Evolutionary conservation across 2,113 vertebrate species (phyloP).

Genomic region (Tetrax tetrax): DNA sequence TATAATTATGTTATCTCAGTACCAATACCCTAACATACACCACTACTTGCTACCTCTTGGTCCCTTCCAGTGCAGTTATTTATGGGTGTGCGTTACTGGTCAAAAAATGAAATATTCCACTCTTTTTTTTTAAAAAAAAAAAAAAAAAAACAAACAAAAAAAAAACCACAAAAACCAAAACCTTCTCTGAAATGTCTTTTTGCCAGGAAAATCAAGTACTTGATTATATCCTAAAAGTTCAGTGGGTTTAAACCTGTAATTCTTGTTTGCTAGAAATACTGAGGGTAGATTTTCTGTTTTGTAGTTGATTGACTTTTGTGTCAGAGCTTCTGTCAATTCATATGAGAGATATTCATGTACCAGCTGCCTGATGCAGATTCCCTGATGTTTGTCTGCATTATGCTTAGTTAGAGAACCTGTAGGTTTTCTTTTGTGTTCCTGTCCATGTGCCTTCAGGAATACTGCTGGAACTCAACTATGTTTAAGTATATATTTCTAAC

Average conservation of each 20-base stretch:
- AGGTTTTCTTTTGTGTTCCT: not conserved
- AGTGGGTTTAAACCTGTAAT: not conserved
- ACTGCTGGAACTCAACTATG: not conserved
- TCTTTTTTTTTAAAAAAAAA: too few species aligned
- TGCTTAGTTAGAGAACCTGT: not conserved
- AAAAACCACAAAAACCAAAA: not conserved
- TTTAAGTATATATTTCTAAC: not conserved
- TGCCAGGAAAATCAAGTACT: not conserved
- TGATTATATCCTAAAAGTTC: not conserved
- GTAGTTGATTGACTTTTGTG: not conserved
- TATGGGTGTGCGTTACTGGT: not conserved
- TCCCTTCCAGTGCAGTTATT: not conserved
- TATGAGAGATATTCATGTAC: not conserved
- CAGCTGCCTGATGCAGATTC: not conserved
- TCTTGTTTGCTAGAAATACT: not conserved
- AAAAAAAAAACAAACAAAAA: not conserved
- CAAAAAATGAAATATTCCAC: not conserved
- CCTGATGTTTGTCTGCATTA: not conserved
- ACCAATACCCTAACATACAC: not conserved
- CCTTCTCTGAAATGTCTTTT: not conserved
- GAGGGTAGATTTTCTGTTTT: not conserved
- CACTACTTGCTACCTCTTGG: rapidly evolving
- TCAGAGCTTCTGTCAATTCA: not conserved
- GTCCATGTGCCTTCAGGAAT: not conserved
- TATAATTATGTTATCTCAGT: not conserved